Evolutionary conservation across 2,888 invertebrate genomes (phyloP).

Genomic region (Philereme vetulata): DNA sequence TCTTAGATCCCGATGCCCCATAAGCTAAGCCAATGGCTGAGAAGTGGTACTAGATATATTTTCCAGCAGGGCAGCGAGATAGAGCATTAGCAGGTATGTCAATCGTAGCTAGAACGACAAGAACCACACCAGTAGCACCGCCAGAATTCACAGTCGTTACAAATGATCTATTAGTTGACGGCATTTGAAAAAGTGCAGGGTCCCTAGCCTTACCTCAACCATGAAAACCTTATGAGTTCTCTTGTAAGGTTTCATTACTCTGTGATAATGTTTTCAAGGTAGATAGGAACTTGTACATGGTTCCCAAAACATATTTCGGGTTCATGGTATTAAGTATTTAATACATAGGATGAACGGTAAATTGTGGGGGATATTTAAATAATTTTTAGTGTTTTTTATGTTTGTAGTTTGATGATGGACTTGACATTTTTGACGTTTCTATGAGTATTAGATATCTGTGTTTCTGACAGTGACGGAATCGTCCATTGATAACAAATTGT

Average conservation of each 20-base stretch:
- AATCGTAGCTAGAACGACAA: too few relatives aligned
- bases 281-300: conserved; percentile 21
- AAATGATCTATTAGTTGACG: too few relatives aligned
- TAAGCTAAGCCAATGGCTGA: too few relatives aligned
- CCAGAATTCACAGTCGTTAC: too few relatives aligned
- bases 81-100: too few relatives aligned
- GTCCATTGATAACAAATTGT: too few relatives aligned
- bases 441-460: neutral
- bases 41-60: too few relatives aligned
- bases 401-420: conserved; percentile 17
- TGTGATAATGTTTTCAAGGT: conserved; percentile 17
- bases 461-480: neutral
- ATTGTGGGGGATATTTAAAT: conserved; percentile 5
- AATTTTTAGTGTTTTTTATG: conserved; percentile 16
- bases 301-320: conserved; percentile 18
- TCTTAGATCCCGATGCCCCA: too few relatives aligned
- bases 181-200: neutral
- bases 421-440: conserved; percentile 6
- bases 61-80: too few relatives aligned
- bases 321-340: conserved; percentile 8
- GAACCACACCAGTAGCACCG: too few relatives aligned
- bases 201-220: conserved; percentile 71
- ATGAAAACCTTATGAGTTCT: conserved; percentile 70
- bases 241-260: conserved; percentile 74
- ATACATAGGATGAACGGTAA: neutral